These are phyloP conservation scores for Bombus cullumanus DNA, from an alignment of 1,140 invertebrate genomes.

Conservation along the genomic window DNA sequence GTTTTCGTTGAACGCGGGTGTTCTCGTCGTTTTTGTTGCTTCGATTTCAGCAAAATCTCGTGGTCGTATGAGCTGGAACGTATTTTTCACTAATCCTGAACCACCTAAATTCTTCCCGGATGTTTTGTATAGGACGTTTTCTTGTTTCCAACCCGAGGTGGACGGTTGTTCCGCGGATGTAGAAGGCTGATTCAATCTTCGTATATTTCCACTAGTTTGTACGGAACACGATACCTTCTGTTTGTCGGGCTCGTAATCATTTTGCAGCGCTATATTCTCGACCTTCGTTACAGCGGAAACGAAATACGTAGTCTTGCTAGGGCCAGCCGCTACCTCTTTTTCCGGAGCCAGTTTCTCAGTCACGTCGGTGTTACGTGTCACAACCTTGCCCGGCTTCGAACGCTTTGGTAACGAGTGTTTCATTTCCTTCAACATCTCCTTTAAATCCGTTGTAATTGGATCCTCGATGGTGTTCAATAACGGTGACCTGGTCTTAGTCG, in stretches of 20 bases:
- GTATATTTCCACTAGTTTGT: slow-evolving; percentile 82
- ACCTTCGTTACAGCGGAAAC: slow-evolving; percentile 50
- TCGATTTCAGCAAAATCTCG: slow-evolving; percentile 82
- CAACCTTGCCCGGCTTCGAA: slow-evolving; percentile 65
- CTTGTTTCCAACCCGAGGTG: slow-evolving; percentile 60
- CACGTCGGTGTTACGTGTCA: slow-evolving; percentile 27
- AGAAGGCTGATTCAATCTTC: slow-evolving; percentile 70
- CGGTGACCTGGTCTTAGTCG: slow-evolving; percentile 63
- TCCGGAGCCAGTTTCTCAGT: slow-evolving; percentile 14
- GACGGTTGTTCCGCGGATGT: slow-evolving; percentile 48
- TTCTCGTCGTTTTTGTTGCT: slow-evolving; percentile 76
- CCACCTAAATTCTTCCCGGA: slow-evolving; percentile 62
- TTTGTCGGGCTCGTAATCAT: slow-evolving; percentile 65
- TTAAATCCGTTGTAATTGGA: slow-evolving; percentile 82
- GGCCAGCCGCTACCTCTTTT: slow-evolving; percentile 11
- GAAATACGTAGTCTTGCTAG: slow-evolving; percentile 53
- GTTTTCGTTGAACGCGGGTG: slow-evolving; percentile 62
- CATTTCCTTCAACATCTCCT: slow-evolving; percentile 87
- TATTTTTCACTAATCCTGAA: slow-evolving; percentile 68
- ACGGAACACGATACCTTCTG: slow-evolving; percentile 83
- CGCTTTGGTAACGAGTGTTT: slow-evolving; percentile 86
- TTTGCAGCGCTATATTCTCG: slow-evolving; percentile 23
- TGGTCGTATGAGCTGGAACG: slow-evolving; percentile 82
- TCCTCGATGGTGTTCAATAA: slow-evolving; percentile 77
- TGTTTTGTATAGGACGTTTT: slow-evolving; percentile 73